These are phyloP conservation scores for Platycheirus albimanus DNA, from an alignment of 2,888 invertebrate species.

Conservation along the genomic window DNA sequence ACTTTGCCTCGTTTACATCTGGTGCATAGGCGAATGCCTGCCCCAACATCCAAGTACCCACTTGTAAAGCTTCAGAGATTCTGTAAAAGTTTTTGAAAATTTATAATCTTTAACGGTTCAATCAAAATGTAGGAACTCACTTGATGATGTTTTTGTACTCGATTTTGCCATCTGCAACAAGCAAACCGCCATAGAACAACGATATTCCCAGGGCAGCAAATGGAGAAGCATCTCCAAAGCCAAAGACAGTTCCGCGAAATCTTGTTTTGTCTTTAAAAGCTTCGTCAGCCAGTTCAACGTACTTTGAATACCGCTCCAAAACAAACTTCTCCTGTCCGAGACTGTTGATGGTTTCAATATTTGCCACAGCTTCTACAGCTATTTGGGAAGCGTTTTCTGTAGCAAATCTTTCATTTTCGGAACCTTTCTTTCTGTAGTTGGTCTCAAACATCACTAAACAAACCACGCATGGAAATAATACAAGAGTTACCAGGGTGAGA, in stretches of 20 bases:
- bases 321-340: slow-evolving; percentile 87
- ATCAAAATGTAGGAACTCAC: slow-evolving; percentile 80
- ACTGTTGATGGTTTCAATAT: slow-evolving; percentile 88
- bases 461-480: slow-evolving; percentile 87
- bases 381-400: slow-evolving; percentile 88
- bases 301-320: slow-evolving; percentile 84
- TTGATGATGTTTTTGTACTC: slow-evolving; percentile 88
- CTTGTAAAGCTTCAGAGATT: slow-evolving; percentile 89
- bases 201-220: slow-evolving; percentile 88
- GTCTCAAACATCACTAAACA: slow-evolving; percentile 87
- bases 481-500: slow-evolving; percentile 87
- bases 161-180: slow-evolving; percentile 86
- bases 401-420: slow-evolving; percentile 85
- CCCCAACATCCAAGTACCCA: slow-evolving; percentile 91
- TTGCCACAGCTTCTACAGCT: slow-evolving; percentile 89
- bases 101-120: too few relatives aligned
- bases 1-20: slow-evolving; percentile 88
- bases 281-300: slow-evolving; percentile 83
- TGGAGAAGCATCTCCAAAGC: slow-evolving; percentile 88
- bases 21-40: slow-evolving; percentile 91
- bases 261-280: slow-evolving; percentile 85
- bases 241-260: slow-evolving; percentile 88
- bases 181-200: slow-evolving; percentile 88
- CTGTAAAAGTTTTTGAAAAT: slow-evolving; percentile 81
- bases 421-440: slow-evolving; percentile 85